Evolutionary conservation across 1,140 invertebrate genomes (phyloP).

Genomic region (Ostrea edulis): DNA sequence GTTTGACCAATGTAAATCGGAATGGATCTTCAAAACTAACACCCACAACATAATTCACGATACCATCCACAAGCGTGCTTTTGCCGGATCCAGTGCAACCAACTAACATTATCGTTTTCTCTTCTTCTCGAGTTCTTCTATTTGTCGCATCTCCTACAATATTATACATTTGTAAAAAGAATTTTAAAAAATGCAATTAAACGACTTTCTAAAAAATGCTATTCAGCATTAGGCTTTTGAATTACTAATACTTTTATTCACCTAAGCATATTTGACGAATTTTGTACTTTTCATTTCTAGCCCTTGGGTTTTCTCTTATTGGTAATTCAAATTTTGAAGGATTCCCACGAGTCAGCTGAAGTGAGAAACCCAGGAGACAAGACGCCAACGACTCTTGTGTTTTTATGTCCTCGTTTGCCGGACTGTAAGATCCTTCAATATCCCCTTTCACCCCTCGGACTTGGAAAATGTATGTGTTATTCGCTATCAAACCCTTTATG

Average conservation of each 20-base stretch:
- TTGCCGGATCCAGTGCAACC: conserved; percentile 56
- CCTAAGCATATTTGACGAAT: conserved; percentile 49
- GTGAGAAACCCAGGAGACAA: conserved; percentile 12
- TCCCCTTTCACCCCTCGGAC: conserved; percentile 24
- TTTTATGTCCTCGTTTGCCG: conserved; percentile 35
- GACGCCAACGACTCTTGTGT: conserved; percentile 40
- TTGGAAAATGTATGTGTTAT: conserved; percentile 36
- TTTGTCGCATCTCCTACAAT: not conserved
- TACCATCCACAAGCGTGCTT: conserved; percentile 54
- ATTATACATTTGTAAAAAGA: not conserved
- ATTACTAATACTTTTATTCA: not conserved
- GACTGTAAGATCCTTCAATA: conserved; percentile 48
- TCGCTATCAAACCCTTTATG: not conserved
- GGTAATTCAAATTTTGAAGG: conserved; percentile 39
- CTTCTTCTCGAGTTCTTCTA: not conserved
- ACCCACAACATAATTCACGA: conserved; percentile 54
- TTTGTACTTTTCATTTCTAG: conserved; percentile 43
- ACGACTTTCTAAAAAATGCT: not conserved
- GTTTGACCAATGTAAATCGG: conserved; percentile 50
- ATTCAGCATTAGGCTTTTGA: too few species aligned
- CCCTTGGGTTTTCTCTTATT: not conserved
- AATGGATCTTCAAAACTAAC: conserved; percentile 52
- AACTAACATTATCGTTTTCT: conserved; percentile 57
- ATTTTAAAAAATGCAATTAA: too few species aligned
- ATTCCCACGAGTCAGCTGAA: not conserved